Evolutionary conservation across 2,113 vertebrate genomes (phyloP).

Genomic region (Rhipidura dahli): DNA sequence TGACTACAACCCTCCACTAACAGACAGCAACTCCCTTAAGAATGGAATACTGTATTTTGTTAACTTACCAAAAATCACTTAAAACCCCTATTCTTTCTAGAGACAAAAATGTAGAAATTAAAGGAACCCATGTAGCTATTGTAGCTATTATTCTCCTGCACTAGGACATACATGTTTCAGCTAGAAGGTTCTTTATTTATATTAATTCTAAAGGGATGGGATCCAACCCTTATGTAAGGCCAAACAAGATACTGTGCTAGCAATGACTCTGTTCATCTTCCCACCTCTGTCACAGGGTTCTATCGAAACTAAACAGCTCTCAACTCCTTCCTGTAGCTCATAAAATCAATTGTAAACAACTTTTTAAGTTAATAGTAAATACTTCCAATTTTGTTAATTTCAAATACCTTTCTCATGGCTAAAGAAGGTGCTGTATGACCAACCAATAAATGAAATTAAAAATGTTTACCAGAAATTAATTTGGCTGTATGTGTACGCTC

Average conservation of each 20-base stretch:
- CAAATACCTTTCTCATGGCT: background rate
- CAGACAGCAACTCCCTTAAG: background rate
- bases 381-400: background rate
- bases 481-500: background rate
- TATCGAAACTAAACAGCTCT: background rate
- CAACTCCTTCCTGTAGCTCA: background rate
- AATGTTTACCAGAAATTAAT: background rate
- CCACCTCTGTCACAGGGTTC: background rate
- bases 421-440: background rate
- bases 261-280: background rate
- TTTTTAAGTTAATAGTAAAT: background rate
- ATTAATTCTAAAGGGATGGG: background rate
- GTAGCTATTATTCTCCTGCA: background rate
- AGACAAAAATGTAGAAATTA: background rate
- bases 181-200: background rate
- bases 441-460: background rate
- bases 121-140: background rate
- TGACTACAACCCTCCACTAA: background rate
- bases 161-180: background rate
- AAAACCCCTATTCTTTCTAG: background rate
- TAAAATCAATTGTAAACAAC: background rate
- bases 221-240: background rate
- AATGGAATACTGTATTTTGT: background rate
- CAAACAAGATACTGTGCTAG: background rate
- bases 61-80: background rate